A percentile compares a stretch with the other conserved stretches of the same genome.
Evolutionary conservation across 2,888 invertebrate genomes (phyloP).

Genomic region (Drosophila sordidula): DNA sequence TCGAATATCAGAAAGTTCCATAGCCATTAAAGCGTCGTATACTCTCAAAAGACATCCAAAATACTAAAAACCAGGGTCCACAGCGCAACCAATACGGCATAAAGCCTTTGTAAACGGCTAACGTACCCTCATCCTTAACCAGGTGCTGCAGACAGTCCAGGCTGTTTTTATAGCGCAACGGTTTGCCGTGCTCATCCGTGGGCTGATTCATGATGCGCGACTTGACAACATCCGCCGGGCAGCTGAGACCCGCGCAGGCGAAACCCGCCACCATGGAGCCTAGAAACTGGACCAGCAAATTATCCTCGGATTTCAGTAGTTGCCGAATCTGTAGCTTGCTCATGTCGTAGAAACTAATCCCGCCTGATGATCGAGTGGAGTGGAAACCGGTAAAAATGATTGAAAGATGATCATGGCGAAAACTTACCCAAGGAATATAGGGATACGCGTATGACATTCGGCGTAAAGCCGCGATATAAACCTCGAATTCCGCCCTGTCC

Average conservation of each 20-base stretch:
- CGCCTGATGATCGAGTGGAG: neutral
- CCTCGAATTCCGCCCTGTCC: neutral
- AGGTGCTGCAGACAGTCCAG: neutral
- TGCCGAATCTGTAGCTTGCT: neutral
- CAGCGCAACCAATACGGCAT: conserved; percentile 2
- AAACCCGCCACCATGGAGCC: conserved; percentile 1
- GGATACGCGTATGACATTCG: neutral
- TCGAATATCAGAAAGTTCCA: conserved; percentile 1
- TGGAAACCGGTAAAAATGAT: neutral
- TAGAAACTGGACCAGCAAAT: neutral
- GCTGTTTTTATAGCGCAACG: neutral
- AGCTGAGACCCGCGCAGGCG: neutral
- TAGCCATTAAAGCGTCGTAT: conserved; percentile 2
- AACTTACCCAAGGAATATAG: neutral
- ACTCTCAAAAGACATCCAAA: neutral
- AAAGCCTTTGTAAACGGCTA: conserved; percentile 6
- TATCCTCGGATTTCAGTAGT: neutral
- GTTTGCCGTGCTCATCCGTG: neutral
- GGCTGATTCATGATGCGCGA: conserved; percentile 8
- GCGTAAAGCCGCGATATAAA: neutral
- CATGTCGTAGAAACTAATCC: conserved; percentile 3
- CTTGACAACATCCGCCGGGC: conserved; percentile 7
- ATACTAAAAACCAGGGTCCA: conserved; percentile 1
- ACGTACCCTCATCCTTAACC: neutral
- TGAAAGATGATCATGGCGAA: neutral